phyloP scores from a whole-genome alignment of 2,797 vertebrate species.

The Pteronotus mesoamericanus region DNA sequence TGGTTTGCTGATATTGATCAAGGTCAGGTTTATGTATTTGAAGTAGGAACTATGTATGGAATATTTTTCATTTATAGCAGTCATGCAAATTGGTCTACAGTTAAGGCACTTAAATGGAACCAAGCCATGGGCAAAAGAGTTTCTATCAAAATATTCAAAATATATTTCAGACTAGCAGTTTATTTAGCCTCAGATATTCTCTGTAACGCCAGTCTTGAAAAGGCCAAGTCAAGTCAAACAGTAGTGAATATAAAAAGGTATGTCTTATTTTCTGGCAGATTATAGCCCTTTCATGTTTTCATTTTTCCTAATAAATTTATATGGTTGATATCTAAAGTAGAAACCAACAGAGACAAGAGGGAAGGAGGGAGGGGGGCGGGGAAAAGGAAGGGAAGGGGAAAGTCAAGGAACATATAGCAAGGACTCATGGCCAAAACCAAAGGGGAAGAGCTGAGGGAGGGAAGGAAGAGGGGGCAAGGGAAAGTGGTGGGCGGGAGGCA shows the following conservation, averaged over 20 bases:
- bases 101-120: not conserved
- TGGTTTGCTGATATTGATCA: slow-evolving; percentile 55
- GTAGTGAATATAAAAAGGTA: not conserved
- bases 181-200: not conserved
- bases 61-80: slow-evolving; percentile 23
- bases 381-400: too few species aligned
- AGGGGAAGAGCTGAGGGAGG: too few species aligned
- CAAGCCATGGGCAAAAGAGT: not conserved
- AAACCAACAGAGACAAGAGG: too few species aligned
- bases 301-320: slow-evolving; percentile 8
- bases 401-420: too few species aligned
- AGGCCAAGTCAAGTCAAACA: not conserved
- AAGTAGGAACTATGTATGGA: slow-evolving; percentile 39
- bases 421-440: too few species aligned
- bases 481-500: too few species aligned
- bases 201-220: not conserved
- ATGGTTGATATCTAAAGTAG: not conserved
- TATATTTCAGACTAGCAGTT: not conserved
- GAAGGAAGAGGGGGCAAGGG: too few species aligned
- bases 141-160: slow-evolving; percentile 43
- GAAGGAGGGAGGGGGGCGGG: too few species aligned
- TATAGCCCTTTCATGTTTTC: not conserved
- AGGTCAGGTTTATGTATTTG: slow-evolving; percentile 38
- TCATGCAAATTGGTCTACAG: slow-evolving; percentile 22
- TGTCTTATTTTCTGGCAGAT: not conserved